Evolutionary conservation across 1,140 invertebrate species (phyloP), one percentile per base, ranked within the genome.

Genomic region (Metaphire vulgaris): DNA sequence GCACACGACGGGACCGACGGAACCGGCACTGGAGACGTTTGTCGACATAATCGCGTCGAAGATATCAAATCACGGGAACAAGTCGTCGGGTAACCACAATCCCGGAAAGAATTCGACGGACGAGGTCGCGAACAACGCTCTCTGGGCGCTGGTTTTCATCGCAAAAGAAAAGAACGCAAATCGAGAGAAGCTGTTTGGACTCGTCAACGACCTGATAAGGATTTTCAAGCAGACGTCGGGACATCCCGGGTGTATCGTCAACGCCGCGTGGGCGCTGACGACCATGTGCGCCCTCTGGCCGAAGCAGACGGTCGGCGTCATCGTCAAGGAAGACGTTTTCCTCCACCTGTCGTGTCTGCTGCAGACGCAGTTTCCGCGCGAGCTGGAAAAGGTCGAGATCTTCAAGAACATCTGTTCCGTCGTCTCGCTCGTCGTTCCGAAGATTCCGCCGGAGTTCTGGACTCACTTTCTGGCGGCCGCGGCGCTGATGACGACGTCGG

Each of bases 131-230:
- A 75, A 69, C 31, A 75, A 75, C 74, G 31, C 68, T 33, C 33
- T 76, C 31, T 76, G 75, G 75, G n/a, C 75, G 16, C 68, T 76
- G n/a, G 33, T 66, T 29, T 66, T 64, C n/a, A 64, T 74, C 72
- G 72, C 30, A 15, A 75, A 75, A 26, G 74, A 34, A n/a, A 68
- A 68, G 21, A 72, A 15, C 15, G 2, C 33, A 66, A 56, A 66
- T 14, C 2, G 64, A 14, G 75, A 76, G 26, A 72, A 72, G 70
- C 68, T 76, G 1, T 34, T 34, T 1, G 33, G 32, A 1, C 41
- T 76, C 1, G 32, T 32, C 28, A 29, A 56, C 29, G 32, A 72
- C 75, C 32, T 76, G 21, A 30, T 56, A 21, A 26, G 41, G 33
- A 12, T 76, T 26, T 33, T 76, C 33, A 56, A 33, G 33, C 41